These are phyloP conservation scores for Eupithecia subfuscata DNA, from an alignment of 2,888 invertebrate genomes.

Conservation along the genomic window DNA sequence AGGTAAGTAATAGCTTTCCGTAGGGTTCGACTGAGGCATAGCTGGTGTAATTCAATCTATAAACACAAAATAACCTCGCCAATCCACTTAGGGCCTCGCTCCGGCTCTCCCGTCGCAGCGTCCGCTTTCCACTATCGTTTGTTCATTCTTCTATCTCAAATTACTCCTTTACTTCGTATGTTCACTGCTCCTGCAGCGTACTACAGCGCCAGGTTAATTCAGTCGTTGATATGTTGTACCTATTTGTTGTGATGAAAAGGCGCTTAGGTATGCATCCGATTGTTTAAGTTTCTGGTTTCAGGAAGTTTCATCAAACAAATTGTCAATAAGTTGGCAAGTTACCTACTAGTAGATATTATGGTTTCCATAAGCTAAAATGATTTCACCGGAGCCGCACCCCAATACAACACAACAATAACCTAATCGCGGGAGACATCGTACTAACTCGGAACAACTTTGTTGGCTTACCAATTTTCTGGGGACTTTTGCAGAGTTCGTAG, in stretches of 20 bases:
- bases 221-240: not conserved
- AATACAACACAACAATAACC: constrained; percentile 12
- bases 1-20: not conserved
- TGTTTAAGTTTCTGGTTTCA: not conserved
- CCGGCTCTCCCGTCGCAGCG: not conserved
- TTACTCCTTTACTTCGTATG: not conserved
- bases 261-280: not conserved
- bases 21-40: not conserved
- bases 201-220: not conserved
- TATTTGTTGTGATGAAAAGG: not conserved
- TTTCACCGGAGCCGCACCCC: not conserved
- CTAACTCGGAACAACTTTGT: constrained; percentile 25
- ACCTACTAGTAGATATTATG: not conserved
- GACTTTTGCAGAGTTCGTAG: constrained; percentile 19
- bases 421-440: constrained; percentile 17
- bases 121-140: constrained; percentile 2
- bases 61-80: constrained; percentile 6
- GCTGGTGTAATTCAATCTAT: constrained; percentile 12
- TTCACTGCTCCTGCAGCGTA: not conserved
- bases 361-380: not conserved
- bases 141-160: constrained; percentile 2
- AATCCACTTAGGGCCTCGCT: constrained; percentile 12
- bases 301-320: not conserved
- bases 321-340: too few relatives aligned
- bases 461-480: constrained; percentile 30